Base-by-base conservation (phyloP, 2,113 vertebrate species). In the Nycticryphes semicollaris region DNA sequence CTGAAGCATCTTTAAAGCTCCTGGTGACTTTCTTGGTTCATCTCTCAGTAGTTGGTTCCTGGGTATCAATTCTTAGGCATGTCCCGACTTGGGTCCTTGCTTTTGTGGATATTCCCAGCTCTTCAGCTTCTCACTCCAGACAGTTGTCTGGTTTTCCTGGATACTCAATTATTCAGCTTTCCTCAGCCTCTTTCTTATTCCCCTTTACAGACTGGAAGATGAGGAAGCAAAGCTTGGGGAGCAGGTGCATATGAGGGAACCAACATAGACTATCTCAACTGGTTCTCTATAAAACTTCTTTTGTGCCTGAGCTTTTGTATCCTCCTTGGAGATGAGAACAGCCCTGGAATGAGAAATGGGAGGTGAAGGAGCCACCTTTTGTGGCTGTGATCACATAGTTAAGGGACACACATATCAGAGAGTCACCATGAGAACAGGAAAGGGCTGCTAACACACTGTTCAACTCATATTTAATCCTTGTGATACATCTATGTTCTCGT, bases 401-500 rank as follows among this genome's bases (percentile, higher is more conserved):
- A 35, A 66, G 35, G 37, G 63, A 18, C 30, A 24, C 9, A 37
- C 27, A 30, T 14, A 35, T 10, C 59, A 60, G 43, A 28, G 2
- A 54, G 35, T 9, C 13, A 43, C 70, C 19, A 20, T 4, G 23
- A 79, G 23, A 64, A 57, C 39, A 15, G 16, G 23, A 23, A 77
- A 77, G 25, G 4, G 7, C 35, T 75, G 24, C 25, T 24, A 11
- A 31, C 11, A 43, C 6, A 33, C 27, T 43, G 13, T 33, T 48
- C 4, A 7, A 27, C 8, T 33, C 27, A 3, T 35, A 33, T 13
- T 64, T 56, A 17, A 16, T 57, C 35, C 8, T 33, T 22, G 14
- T 66, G 14, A n/a, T 76, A 41, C 6, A 0, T 18, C 1, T n/a
- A 43, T 22, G 24, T 0, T 69, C 35, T n/a, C 12, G 33, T 56